A percentile compares a stretch with the other conserved stretches of the same genome.
phyloP scores from a whole-genome alignment of 1,140 invertebrate genomes.

The Scaptomyza montana region DNA sequence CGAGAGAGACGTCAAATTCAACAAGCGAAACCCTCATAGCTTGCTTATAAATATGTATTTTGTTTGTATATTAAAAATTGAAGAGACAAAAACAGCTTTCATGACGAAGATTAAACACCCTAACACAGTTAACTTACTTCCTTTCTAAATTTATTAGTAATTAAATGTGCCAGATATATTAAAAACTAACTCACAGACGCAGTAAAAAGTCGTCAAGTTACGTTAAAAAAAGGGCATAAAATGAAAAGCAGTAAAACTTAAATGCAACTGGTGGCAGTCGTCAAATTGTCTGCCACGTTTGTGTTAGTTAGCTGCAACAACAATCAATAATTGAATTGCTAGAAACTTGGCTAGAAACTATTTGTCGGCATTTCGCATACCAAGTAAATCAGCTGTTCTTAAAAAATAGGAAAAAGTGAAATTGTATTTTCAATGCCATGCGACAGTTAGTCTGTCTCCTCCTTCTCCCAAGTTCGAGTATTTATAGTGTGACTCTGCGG shows the following conservation, averaged over 20 bases:
- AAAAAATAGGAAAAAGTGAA: background rate
- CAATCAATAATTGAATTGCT: conserved; percentile 74
- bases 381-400: conserved; percentile 60
- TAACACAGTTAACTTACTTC: background rate
- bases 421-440: conserved; percentile 35
- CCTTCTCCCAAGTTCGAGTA: conserved; percentile 8
- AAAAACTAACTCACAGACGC: too few species aligned
- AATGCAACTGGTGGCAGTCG: conserved; percentile 65
- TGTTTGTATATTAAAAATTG: conserved; percentile 18
- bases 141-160: too few species aligned
- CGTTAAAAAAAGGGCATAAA: background rate
- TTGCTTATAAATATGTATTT: conserved; percentile 52
- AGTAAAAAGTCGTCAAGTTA: too few species aligned
- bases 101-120: background rate
- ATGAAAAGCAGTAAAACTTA: background rate
- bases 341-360: conserved; percentile 27
- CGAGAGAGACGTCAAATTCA: background rate
- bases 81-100: background rate
- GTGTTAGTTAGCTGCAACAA: conserved; percentile 4
- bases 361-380: conserved; percentile 20
- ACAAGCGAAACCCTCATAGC: conserved; percentile 10
- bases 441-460: conserved; percentile 12
- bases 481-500: conserved; percentile 49
- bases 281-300: conserved; percentile 57
- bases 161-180: too few species aligned